Evolutionary conservation across 2,797 vertebrate genomes (phyloP).

Genomic region (Philypnodon macrostomus): DNA sequence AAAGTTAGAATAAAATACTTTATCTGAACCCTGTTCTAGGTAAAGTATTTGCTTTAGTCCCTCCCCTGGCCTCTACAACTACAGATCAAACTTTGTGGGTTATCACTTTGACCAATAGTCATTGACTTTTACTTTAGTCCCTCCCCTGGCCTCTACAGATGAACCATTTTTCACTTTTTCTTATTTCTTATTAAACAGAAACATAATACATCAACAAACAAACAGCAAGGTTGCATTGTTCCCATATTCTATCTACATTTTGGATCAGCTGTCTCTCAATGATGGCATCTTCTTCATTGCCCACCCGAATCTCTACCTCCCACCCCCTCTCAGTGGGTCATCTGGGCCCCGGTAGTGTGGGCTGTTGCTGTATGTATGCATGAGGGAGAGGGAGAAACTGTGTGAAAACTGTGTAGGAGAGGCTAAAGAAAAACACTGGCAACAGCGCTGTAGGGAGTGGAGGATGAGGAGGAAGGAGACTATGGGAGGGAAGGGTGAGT

Average conservation of each 20-base stretch:
- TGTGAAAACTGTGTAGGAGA: conserved; percentile 86
- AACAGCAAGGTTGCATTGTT: too few relatives aligned
- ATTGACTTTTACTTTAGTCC: too few relatives aligned
- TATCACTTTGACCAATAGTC: too few relatives aligned
- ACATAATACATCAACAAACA: too few relatives aligned
- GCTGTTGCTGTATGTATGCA: conserved; percentile 70
- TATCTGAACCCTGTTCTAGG: too few relatives aligned
- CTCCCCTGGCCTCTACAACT: too few relatives aligned
- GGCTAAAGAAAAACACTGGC: conserved; percentile 81
- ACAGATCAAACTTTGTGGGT: too few relatives aligned
- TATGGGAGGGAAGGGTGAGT: conserved; percentile 40
- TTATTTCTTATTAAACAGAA: too few relatives aligned
- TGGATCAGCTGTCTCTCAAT: conserved; percentile 40
- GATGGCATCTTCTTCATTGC: conserved; percentile 46
- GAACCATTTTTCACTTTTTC: too few relatives aligned
- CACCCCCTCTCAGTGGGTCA: conserved; percentile 68
- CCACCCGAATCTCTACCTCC: conserved; percentile 66
- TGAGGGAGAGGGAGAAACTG: conserved; percentile 65
- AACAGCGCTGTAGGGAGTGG: conserved; percentile 68
- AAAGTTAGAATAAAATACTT: too few relatives aligned
- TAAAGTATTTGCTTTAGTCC: too few relatives aligned
- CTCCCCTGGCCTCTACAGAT: too few relatives aligned
- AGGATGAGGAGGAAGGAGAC: conserved; percentile 65
- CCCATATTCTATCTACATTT: conserved; percentile 16
- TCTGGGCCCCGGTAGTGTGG: conserved; percentile 73